Conservation (phyloP, 2,797 vertebrate genomes). For the Premnoplex brunnescens region DNA sequence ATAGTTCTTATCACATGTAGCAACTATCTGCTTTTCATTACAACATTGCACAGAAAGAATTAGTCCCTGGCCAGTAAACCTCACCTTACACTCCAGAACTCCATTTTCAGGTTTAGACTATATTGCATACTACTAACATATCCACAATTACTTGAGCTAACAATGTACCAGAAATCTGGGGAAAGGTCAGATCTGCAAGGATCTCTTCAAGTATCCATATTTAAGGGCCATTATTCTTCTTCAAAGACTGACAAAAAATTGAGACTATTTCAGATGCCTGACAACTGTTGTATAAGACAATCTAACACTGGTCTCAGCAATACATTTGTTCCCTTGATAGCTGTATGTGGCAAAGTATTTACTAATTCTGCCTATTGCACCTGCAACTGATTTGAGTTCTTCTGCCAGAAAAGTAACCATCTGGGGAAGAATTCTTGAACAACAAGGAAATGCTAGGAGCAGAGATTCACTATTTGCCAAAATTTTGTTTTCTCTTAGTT, state of each 20-base stretch:
- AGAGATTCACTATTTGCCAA: not conserved
- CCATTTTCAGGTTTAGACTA: not conserved
- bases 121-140: not conserved
- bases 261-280: not conserved
- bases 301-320: not conserved
- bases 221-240: not conserved
- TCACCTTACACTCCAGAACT: not conserved
- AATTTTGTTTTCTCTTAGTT: not conserved
- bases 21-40: not conserved
- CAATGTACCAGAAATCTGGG: not conserved
- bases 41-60: not conserved
- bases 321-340: not conserved
- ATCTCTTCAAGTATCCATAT: not conserved
- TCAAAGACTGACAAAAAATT: not conserved
- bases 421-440: not conserved
- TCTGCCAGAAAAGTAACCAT: not conserved
- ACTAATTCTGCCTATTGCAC: not conserved
- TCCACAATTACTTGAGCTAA: not conserved
- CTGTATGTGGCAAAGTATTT: not conserved
- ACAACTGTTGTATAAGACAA: not conserved
- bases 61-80: rapidly evolving
- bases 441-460: not conserved
- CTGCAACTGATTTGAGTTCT: not conserved
- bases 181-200: not conserved
- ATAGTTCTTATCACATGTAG: not conserved